A percentile compares a stretch with the other conserved stretches of the same genome.
These are phyloP conservation scores for Leptopilina boulardi DNA, from an alignment of 1,140 invertebrate species.

Conservation along the genomic window DNA sequence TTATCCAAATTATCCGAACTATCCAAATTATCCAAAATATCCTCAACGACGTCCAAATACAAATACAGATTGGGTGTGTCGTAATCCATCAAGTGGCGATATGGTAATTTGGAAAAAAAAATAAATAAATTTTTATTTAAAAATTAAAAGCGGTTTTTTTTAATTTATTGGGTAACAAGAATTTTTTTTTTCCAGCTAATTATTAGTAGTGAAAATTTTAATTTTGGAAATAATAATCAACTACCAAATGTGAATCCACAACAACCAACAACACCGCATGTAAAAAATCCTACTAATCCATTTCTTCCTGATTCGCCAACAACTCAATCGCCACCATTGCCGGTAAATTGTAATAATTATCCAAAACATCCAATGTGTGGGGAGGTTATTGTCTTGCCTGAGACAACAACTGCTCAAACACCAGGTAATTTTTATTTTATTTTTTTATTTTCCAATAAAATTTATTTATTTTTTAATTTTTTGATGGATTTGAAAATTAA, in stretches of 20 bases:
- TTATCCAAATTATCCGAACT: constrained; percentile 23
- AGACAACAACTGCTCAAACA: background rate
- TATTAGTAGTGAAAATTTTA: constrained; percentile 34
- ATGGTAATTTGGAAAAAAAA: constrained; percentile 51
- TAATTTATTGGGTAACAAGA: background rate
- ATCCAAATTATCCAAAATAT: constrained; percentile 26
- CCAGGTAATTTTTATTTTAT: background rate
- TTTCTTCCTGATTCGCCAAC: background rate
- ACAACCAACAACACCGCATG: background rate
- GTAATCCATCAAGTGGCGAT: constrained; percentile 41
- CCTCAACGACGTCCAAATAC: constrained; percentile 27
- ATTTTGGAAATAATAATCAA: background rate
- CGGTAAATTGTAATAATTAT: constrained; percentile 26
- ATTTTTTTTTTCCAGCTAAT: constrained; percentile 42
- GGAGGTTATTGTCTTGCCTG: background rate
- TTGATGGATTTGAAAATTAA: no score
- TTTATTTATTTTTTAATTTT: no score
- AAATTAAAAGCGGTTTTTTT: background rate
- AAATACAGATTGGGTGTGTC: constrained; percentile 50
- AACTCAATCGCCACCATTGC: background rate
- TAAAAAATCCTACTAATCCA: background rate
- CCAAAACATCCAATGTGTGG: constrained; percentile 21
- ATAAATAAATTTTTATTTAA: background rate
- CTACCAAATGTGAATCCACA: background rate
- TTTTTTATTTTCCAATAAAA: no score